Evolutionary conservation across 2,113 vertebrate species (phyloP).

Genomic region (Bubo blakistoni): DNA sequence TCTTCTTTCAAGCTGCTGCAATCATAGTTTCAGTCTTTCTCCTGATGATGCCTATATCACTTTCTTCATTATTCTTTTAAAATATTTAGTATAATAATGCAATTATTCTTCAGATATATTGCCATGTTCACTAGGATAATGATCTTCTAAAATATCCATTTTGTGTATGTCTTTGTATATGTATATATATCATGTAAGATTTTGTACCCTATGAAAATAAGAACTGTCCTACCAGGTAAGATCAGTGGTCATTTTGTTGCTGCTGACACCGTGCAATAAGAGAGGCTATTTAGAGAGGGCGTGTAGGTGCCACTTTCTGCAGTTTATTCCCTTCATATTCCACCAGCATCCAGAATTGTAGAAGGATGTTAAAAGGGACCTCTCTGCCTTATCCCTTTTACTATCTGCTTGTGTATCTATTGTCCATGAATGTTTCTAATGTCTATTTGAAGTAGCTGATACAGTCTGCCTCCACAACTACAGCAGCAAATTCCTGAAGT

Average conservation of each 20-base stretch:
- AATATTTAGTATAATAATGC: not conserved
- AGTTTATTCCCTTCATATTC: not conserved
- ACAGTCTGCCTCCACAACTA: not conserved
- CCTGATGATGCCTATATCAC: not conserved
- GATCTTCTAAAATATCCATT: not conserved
- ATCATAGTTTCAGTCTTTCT: not conserved
- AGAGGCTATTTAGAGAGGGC: not conserved
- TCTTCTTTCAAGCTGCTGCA: not conserved
- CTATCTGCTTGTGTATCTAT: not conserved
- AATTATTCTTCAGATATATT: not conserved
- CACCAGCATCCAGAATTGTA: not conserved
- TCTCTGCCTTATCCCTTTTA: not conserved
- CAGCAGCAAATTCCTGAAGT: not conserved
- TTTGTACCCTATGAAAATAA: not conserved
- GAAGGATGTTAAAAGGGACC: not conserved
- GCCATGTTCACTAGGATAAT: not conserved
- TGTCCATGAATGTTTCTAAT: not conserved
- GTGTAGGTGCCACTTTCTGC: not conserved
- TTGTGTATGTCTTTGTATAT: not conserved
- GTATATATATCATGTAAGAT: rapidly evolving
- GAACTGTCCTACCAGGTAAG: not conserved
- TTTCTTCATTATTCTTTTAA: not conserved
- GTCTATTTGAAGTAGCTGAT: not conserved
- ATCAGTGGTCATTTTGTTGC: not conserved
- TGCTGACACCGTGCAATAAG: not conserved